Base-by-base conservation (phyloP, 2,113 vertebrate species). In the Morone chrysops region DNA sequence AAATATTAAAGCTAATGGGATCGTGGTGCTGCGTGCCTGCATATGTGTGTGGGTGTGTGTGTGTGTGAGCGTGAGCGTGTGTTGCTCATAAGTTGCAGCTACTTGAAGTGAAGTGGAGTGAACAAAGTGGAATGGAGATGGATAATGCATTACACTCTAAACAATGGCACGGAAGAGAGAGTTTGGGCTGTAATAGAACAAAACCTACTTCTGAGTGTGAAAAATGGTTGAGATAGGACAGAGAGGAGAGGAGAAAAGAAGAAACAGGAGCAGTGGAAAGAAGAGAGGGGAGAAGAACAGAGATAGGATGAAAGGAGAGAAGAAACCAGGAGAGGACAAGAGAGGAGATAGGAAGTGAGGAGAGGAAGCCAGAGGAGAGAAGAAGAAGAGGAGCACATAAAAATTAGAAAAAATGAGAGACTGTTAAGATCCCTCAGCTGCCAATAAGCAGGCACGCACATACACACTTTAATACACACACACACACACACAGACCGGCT, bases 1-100 rank as follows among this genome's bases (percentile, higher is more conserved):
- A 94, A 94, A 93, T 92, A 92, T 94, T 93, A 90, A 93, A 87
- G 92, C 89, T 92, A 94, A 93, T 93, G 92, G 91, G 91, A 87
- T 70, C 43, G 70, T 38, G 57, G 78, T 20, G 18, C 79, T 0
- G 75, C 66, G 1, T 66, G 76, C 48, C 47, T 10, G 72, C 70
- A 51, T 75, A 43, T 2, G 47, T 62, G 74, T 38, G 66, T 65
- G 40, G 25, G 41, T 31, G 43, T 41, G 54, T 50, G 65, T 25
- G 59, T 61, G 81, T 17, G 83, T 60, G 31, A 13, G 77, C 6
- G 61, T 60, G 78, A 57, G 71, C 50, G 43, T 51, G 82, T 73
- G 83, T 72, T 71, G 71, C 82, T 85, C 78, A 59, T 77, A 71
- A 87, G 84, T 77, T 81, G 78, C 71, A 85, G 85, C 90, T 83